These are phyloP conservation scores for Trinectes maculatus DNA, from an alignment of 2,113 vertebrate species.

Conservation along the genomic window DNA sequence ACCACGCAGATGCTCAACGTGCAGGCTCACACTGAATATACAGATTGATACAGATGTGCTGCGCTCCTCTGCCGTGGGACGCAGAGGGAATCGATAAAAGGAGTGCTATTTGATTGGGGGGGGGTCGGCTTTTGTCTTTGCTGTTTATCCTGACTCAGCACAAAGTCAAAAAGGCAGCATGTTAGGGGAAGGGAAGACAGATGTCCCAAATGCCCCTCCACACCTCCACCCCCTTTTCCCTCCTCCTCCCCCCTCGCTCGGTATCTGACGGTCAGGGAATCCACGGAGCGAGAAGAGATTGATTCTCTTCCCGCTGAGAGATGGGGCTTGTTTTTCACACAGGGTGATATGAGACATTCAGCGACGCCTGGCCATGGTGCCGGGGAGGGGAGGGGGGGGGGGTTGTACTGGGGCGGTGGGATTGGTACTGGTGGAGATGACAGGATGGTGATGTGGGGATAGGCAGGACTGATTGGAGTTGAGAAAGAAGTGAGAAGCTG, in stretches of 20 bases:
- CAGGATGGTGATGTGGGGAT: slow-evolving; percentile 69
- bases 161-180: slow-evolving; percentile 70
- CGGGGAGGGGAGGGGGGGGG: not conserved
- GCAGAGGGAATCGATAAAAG: slow-evolving; percentile 61
- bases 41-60: slow-evolving; percentile 71
- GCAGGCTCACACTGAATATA: slow-evolving; percentile 59
- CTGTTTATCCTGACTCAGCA: slow-evolving; percentile 70
- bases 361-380: slow-evolving; percentile 21
- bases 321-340: slow-evolving; percentile 69
- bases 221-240: not conserved
- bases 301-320: slow-evolving; percentile 68
- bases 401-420: slow-evolving; percentile 41
- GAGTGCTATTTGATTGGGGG: slow-evolving; percentile 39
- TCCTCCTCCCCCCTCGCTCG: not conserved
- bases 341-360: slow-evolving; percentile 66
- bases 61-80: slow-evolving; percentile 27
- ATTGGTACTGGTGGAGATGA: slow-evolving; percentile 65
- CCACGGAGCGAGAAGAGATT: slow-evolving; percentile 68
- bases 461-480: slow-evolving; percentile 68
- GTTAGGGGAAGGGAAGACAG: slow-evolving; percentile 65
- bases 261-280: slow-evolving; percentile 61
- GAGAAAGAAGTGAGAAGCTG: slow-evolving; percentile 59
- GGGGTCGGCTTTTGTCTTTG: slow-evolving; percentile 57
- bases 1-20: slow-evolving; percentile 62
- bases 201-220: slow-evolving; percentile 37